Evolutionary conservation across 2,113 vertebrate species (phyloP).

Genomic region (Willisornis vidua): DNA sequence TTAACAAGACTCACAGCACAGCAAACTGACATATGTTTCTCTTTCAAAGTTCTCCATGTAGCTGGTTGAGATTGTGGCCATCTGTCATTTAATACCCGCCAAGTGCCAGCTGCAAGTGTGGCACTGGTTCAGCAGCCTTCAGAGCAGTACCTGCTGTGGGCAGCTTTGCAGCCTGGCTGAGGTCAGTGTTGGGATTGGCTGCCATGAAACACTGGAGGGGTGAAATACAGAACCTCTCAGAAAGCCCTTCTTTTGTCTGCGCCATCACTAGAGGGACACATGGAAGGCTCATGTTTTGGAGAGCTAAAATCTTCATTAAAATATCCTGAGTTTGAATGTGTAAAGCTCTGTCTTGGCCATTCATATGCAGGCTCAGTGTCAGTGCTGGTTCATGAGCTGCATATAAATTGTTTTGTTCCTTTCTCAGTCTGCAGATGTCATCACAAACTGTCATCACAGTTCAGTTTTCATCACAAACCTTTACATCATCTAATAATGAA

Average conservation of each 20-base stretch:
- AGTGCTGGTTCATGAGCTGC: background rate
- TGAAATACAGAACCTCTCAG: background rate
- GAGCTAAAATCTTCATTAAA: background rate
- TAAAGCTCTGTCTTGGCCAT: background rate
- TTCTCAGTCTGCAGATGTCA: background rate
- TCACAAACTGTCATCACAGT: background rate
- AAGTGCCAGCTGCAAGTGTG: background rate
- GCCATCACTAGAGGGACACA: background rate
- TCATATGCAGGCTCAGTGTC: background rate
- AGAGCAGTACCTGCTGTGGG: background rate
- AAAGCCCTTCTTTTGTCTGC: background rate
- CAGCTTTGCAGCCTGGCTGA: background rate
- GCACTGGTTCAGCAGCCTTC: background rate
- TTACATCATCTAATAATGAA: background rate
- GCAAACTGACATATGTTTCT: background rate
- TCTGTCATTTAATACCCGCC: constrained; percentile 38
- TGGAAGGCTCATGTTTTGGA: background rate
- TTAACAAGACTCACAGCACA: constrained; percentile 4
- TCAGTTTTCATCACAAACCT: background rate
- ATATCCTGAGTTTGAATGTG: background rate
- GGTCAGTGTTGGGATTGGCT: background rate
- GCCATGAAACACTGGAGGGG: background rate
- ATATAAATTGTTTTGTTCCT: background rate
- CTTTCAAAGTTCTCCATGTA: background rate
- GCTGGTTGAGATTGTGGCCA: constrained; percentile 23